Evolutionary conservation across 2,113 vertebrate genomes (phyloP), one percentile per base, ranked within the genome.

Genomic region (Neodon shergylaensis): DNA sequence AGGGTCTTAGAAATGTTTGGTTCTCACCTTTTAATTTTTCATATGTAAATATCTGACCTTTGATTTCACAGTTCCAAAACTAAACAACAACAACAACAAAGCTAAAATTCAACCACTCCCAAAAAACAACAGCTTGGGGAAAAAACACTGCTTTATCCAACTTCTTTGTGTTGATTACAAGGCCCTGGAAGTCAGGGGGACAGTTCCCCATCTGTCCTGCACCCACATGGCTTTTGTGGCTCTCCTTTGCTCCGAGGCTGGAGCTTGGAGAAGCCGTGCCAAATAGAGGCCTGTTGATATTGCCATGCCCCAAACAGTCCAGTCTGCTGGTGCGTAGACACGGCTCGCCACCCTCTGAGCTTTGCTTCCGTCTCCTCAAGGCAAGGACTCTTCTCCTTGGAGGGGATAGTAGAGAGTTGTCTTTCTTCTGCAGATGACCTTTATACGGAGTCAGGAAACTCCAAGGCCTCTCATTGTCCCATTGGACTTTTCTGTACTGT

Each of bases 11-110:
- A 19, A 49, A 92, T 2, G 13, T 87, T 49, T 54, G 5, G 28
- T 89, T 74, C 65, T 87, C 58, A n/a, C 17, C 26, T 65, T 95
- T 95, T 54, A 77, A 72, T 54, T 94, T 90, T 66, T 74, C 44
- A 24, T 26, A 22, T 39, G 26, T 44, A 63, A 83, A 31, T 93
- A 74, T 65, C 78, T 92, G 58, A 58, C 28, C 26, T 72, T 81
- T 81, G 13, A 94, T 77, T 93, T 88, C 54, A 83, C 33, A 89
- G 44, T 5, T 63, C 7, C 0, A 66, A 74, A 95, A 61, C 44
- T 7, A 74, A 85, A 78, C 52, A 36, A 3, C 52, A 54, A 54
- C 31, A 84, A 63, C 54, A 58, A 58, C 58, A 21, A 58, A 39
- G 31, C 52, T 65, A 65, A 82, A 82, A 49, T 13, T 17, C 39